Evolutionary conservation across 1,140 invertebrate genomes (phyloP), one percentile per base, ranked within the genome.

Genomic region (Listronotus oregonensis): DNA sequence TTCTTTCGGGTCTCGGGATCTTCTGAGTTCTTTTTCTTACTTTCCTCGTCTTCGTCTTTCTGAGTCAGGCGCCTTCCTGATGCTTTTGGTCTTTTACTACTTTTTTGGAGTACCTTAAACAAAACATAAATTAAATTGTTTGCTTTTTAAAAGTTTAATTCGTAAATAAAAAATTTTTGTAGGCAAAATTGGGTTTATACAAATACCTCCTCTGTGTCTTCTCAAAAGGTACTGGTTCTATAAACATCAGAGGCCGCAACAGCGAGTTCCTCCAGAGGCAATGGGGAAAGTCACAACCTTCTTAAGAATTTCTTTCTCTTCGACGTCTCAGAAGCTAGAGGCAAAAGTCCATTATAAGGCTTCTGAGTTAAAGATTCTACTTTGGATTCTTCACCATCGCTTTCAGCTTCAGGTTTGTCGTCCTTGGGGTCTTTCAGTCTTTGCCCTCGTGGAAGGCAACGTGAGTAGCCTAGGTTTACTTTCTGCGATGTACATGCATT

Each of bases 401-500:
- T 66, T 49, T 1, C 56, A 17, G 8, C 15, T 17, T 12, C 49
- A 17, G 9, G 60, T 40, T 12, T 21, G 39, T 60, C 52, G 34
- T 34, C 27, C 21, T 63, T 71, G 15, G 43, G 70, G 56, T 51
- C 58, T 43, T 70, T 72, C 17, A 60, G 56, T 40, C 56, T 63
- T 34, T 74, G 8, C 69, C 61, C 52, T 74, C 70, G 17, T 74
- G 72, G 44, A 72, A 74, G 18, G 72, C 72, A 61, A 84, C 71
- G 74, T 84, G 83, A 65, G 81, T 84, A 39, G 80, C 78, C 72
- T 80, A 9, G 84, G 84, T 60, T 82, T 82, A 34, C 83, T 85
- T 73, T 85, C 85, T 7, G 85, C 86, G 1, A 90, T 82, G 75
- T 86, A 90, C 82, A 89, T 89, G 71, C 89, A 91, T 77, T 90